phyloP scores from a whole-genome alignment of 2,888 invertebrate species.

The Caenorhabditis sp. region DNA sequence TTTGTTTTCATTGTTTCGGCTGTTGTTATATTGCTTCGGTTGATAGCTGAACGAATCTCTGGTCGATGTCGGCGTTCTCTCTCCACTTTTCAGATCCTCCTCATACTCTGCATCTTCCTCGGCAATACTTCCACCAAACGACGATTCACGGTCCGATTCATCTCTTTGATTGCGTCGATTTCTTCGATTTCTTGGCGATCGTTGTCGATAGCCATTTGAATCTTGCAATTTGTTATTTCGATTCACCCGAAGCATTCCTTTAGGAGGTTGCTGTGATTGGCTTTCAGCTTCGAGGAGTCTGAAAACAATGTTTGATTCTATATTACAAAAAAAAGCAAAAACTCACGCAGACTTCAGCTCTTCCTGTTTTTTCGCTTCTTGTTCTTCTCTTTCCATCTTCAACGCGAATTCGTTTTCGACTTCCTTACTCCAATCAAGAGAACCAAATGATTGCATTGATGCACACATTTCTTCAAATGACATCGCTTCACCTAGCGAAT shows the following conservation, averaged over 20 bases:
- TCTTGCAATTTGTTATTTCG: conserved; percentile 5
- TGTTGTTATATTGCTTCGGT: not conserved
- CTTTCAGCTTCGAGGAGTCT: not conserved
- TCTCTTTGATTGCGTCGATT: conserved; percentile 12
- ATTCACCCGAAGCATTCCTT: not conserved
- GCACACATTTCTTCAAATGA: conserved; percentile 45
- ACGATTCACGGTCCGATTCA: conserved; percentile 43
- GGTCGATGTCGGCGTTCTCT: conserved; percentile 42
- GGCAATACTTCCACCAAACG: conserved; percentile 41
- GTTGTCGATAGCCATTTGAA: not conserved
- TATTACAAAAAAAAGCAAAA: no score
- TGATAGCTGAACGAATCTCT: not conserved
- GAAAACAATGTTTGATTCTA: no score
- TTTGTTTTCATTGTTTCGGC: not conserved
- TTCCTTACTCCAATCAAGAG: conserved; percentile 51
- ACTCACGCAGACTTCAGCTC: not conserved
- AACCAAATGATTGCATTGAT: conserved; percentile 45
- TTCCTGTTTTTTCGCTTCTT: conserved; percentile 10
- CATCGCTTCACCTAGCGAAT: conserved; percentile 24
- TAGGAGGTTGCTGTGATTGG: not conserved
- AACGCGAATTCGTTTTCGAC: conserved; percentile 29
- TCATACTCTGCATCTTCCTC: conserved; percentile 34
- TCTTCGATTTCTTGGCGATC: conserved; percentile 9
- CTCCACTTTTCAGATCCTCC: conserved; percentile 38
- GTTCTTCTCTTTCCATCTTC: conserved; percentile 16